phyloP scores from a whole-genome alignment of 2,888 invertebrate genomes.

The Drosophila kanekoi region DNA sequence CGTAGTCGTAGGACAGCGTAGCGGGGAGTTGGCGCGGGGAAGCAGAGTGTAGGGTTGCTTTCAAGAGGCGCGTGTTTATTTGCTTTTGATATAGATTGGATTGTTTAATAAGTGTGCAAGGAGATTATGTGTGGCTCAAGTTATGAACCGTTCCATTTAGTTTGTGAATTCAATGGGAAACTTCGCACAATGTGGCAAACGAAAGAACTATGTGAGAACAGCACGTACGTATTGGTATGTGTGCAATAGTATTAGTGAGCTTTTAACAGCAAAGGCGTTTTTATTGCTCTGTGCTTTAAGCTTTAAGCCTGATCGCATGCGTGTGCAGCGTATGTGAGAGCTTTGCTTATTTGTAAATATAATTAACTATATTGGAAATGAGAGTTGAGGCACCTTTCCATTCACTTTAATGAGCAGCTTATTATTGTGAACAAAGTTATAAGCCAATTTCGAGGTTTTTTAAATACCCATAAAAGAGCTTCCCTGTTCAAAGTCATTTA shows the following conservation, averaged over 20 bases:
- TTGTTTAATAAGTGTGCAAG: slow-evolving; percentile 63
- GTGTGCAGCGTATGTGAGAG: background rate
- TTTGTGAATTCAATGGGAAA: slow-evolving; percentile 19
- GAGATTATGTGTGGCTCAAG: slow-evolving; percentile 58
- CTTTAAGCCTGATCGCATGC: background rate
- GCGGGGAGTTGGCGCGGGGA: background rate
- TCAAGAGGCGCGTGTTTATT: slow-evolving; percentile 74
- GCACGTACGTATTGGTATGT: background rate
- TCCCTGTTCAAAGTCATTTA: slow-evolving; percentile 24
- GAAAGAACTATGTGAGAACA: background rate
- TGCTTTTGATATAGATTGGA: slow-evolving; percentile 76
- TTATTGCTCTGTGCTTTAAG: background rate
- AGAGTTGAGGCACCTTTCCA: background rate
- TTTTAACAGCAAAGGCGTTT: background rate
- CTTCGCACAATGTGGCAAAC: slow-evolving; percentile 26
- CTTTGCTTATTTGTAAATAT: too few species aligned
- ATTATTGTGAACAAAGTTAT: slow-evolving; percentile 10
- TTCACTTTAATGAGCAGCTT: slow-evolving; percentile 6
- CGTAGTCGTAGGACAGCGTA: slow-evolving; percentile 6
- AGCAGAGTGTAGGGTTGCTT: slow-evolving; percentile 36
- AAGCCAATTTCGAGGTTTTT: slow-evolving; percentile 31
- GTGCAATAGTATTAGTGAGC: background rate
- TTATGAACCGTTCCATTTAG: slow-evolving; percentile 51
- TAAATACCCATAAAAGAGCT: slow-evolving; percentile 18
- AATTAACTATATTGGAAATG: background rate